Conservation (phyloP, 2,888 invertebrate genomes). For the Andrena fulva region DNA sequence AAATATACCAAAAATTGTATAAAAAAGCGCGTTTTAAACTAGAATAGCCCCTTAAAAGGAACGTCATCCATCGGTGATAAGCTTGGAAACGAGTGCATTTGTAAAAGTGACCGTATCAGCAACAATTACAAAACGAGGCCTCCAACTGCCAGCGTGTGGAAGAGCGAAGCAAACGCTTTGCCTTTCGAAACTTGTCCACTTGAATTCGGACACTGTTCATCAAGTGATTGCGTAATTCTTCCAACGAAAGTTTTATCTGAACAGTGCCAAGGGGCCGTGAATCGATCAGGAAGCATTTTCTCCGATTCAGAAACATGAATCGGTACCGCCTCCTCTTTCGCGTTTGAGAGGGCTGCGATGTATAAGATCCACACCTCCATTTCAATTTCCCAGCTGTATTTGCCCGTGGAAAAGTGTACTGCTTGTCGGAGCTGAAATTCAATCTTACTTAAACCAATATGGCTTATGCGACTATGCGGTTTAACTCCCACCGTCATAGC, state of each 20-base stretch:
- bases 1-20: no score
- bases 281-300: not conserved
- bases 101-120: slow-evolving; percentile 49
- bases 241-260: no score
- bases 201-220: not conserved
- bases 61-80: not conserved
- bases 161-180: not conserved
- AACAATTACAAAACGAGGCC: slow-evolving; percentile 25
- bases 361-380: not conserved
- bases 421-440: slow-evolving; percentile 3
- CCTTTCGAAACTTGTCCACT: not conserved
- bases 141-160: not conserved
- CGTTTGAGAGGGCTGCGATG: not conserved
- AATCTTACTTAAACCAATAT: slow-evolving; percentile 40
- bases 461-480: slow-evolving; percentile 44
- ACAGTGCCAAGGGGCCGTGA: not conserved
- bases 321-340: not conserved
- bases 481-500: slow-evolving; percentile 28
- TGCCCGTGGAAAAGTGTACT: not conserved
- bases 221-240: not conserved
- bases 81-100: slow-evolving; percentile 45
- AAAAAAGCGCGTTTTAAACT: no score
- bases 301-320: not conserved
- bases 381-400: slow-evolving; percentile 21
- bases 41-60: no score